Evolutionary conservation across 2,888 invertebrate species (phyloP), one percentile per base, ranked within the genome.

Genomic region (Heliconius sara): DNA sequence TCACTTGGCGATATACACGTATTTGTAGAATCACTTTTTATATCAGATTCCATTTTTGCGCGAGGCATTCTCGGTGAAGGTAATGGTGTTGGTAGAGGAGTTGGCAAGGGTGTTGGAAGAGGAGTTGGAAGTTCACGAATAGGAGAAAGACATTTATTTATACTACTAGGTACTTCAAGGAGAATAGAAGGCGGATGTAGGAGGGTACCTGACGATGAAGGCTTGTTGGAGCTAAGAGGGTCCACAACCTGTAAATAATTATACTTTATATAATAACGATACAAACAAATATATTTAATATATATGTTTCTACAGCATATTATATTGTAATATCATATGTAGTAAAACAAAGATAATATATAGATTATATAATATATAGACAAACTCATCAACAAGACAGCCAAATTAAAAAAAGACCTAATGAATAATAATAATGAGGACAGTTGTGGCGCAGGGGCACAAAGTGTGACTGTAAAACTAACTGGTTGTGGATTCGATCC

Each of bases 131-230:
- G 95, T 9, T 97, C 97, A 84, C 97, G 95, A 84, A 98, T 98
- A 0, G 97, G 97, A 76, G 97, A 97, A 84, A 98, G 96, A 93
- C 97, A 97, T 92, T 97, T 97, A 88, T 96, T 97, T 86, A 97
- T 97, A 87, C 95, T 94, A 89, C 96, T 96, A 66, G 97, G 97
- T 85, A 97, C 97, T 95, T 98, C 97, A 78, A 98, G 95, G 52
- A 97, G 95, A 84, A 97, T 97, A 65, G 97, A 97, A 63, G 97
- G 97, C 78, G 97, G 97, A 89, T 97, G 97, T 66, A 97, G 94
- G 73, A 96, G 92, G 88, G 96, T 97, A 87, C 96, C 96, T 74
- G 95, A 90, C 72, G 94, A 89, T 73, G 94, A 91, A 39, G 95
- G 95, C 89, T 96, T 97, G 88, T 97, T 96, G 76, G 96, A 96